A percentile compares a stretch with the other conserved stretches of the same genome.
Evolutionary conservation across 2,797 vertebrate genomes (phyloP).

Genomic region (Tarsius wallacei): DNA sequence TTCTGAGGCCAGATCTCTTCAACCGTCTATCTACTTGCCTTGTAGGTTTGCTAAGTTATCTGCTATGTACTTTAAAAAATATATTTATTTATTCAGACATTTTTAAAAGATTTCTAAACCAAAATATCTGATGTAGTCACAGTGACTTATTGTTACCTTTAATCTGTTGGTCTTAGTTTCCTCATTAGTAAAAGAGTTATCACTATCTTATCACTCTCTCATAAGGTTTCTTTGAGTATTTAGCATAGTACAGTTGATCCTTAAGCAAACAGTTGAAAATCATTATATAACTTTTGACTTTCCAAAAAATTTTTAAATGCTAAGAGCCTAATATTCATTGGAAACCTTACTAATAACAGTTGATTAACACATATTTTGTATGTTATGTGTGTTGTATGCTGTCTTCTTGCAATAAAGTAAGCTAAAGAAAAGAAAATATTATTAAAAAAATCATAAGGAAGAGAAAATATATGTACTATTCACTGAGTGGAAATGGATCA

Average conservation of each 20-base stretch:
- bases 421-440: neutral
- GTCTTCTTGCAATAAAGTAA: neutral
- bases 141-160: neutral
- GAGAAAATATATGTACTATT: neutral
- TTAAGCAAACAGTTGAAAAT: neutral
- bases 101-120: neutral
- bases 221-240: neutral
- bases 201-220: neutral
- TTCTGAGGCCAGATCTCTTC: neutral
- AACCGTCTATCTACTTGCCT: neutral
- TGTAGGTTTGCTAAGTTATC: neutral
- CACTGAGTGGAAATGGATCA: neutral
- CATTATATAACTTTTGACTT: neutral
- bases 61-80: constrained; percentile 7
- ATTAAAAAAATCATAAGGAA: neutral
- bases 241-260: neutral
- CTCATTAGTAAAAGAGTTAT: neutral
- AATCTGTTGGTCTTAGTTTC: neutral
- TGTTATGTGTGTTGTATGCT: neutral
- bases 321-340: neutral
- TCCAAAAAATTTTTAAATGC: neutral
- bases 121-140: neutral
- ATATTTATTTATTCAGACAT: neutral
- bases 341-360: neutral
- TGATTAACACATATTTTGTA: neutral